Evolutionary conservation across 2,797 vertebrate genomes (phyloP).

Genomic region (Eremophila alpestris): DNA sequence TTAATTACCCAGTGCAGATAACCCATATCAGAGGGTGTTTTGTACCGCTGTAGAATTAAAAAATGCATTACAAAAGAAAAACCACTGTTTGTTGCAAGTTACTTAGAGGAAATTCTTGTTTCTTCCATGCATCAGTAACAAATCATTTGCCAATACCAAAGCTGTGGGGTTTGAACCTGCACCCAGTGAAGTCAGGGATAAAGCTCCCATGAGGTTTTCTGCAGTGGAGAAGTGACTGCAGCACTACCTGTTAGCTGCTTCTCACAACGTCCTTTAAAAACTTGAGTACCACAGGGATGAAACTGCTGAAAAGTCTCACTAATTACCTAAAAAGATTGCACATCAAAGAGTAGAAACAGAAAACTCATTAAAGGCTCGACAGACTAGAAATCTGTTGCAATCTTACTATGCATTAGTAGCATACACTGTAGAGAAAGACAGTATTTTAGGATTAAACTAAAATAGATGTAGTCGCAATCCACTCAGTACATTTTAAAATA

Average conservation of each 20-base stretch:
- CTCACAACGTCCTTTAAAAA: background rate
- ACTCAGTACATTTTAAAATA: constrained; percentile 33
- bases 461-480: constrained; percentile 23
- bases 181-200: background rate
- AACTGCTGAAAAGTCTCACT: constrained; percentile 17
- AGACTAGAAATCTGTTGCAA: constrained; percentile 55
- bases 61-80: background rate
- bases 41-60: background rate
- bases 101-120: background rate
- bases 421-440: background rate
- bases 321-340: constrained; percentile 30
- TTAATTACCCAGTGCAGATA: background rate
- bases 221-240: background rate
- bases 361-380: constrained; percentile 55
- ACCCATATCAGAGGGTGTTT: background rate
- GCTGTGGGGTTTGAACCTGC: background rate
- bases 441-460: constrained; percentile 51
- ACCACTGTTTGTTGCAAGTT: background rate
- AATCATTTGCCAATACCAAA: background rate
- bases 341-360: constrained; percentile 39
- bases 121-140: background rate
- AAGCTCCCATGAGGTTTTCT: background rate
- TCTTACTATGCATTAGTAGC: constrained; percentile 1
- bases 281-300: background rate
- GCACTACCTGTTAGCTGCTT: background rate